These are phyloP conservation scores for Eupristina koningsbergeri DNA, from an alignment of 1,140 invertebrate species.

Conservation along the genomic window DNA sequence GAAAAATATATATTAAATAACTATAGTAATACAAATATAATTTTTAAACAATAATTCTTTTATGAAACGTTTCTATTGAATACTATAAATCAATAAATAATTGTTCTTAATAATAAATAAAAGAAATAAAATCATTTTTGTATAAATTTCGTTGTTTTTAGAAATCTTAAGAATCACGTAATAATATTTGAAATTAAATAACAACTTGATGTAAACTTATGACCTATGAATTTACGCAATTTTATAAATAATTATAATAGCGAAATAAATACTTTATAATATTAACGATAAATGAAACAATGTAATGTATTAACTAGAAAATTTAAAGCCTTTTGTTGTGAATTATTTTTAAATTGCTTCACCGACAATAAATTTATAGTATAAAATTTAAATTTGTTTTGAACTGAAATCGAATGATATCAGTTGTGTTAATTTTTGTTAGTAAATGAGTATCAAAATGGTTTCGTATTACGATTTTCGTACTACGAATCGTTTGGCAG, in stretches of 20 bases:
- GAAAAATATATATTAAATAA: conserved; percentile 43
- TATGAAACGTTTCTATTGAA: conserved; percentile 9
- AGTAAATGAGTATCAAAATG: conserved; percentile 37
- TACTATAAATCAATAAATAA: conserved; percentile 19
- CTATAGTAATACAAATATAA: conserved; percentile 30
- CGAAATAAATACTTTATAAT: conserved; percentile 16
- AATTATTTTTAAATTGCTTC: neutral
- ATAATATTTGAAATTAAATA: conserved; percentile 21
- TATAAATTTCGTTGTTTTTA: neutral
- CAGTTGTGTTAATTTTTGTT: conserved; percentile 22
- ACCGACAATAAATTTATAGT: neutral
- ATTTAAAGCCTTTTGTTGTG: neutral
- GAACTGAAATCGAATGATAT: conserved; percentile 22
- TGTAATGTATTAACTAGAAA: neutral
- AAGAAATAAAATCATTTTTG: neutral
- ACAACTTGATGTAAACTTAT: neutral
- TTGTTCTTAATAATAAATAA: neutral
- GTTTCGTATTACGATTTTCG: neutral
- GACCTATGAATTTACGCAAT: conserved; percentile 4
- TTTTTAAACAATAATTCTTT: conserved; percentile 21
- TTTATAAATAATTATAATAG: conserved; percentile 34
- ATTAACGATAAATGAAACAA: conserved; percentile 27
- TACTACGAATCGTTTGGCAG: neutral
- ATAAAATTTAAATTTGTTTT: neutral
- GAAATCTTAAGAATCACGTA: neutral